Evolutionary conservation across 2,797 vertebrate species (phyloP).

Genomic region (Onychomys leucogaster): DNA sequence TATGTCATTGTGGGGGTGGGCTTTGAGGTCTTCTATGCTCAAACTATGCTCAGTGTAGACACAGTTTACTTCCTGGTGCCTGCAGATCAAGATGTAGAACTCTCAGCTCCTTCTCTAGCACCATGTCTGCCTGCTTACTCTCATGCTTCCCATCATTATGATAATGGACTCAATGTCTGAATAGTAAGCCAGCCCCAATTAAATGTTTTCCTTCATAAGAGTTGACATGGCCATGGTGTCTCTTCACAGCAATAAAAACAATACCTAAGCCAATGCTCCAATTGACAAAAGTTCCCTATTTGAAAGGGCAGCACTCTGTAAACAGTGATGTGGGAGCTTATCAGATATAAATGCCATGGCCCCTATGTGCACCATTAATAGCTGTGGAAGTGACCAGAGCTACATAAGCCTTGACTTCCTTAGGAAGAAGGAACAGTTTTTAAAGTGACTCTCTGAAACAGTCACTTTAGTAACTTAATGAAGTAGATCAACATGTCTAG

Average conservation of each 20-base stretch:
- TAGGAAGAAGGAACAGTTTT: neutral
- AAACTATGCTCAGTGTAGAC: neutral
- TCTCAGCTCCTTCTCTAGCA: too few relatives aligned
- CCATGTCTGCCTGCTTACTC: too few relatives aligned
- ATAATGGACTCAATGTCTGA: neutral
- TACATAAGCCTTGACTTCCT: neutral
- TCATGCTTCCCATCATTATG: neutral
- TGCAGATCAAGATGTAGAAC: too few relatives aligned
- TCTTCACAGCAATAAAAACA: neutral
- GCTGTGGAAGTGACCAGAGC: neutral
- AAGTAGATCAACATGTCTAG: neutral
- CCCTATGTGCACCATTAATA: neutral
- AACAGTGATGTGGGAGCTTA: constrained; percentile 23
- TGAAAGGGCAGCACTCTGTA: constrained; percentile 25
- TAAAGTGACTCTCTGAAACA: neutral
- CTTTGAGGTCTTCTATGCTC: neutral
- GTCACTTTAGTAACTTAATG: neutral
- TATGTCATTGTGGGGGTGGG: neutral
- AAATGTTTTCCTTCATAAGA: neutral
- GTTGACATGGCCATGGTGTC: neutral
- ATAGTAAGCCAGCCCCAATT: neutral
- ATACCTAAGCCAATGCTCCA: neutral
- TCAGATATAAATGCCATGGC: neutral
- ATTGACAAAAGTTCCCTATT: constrained; percentile 40
- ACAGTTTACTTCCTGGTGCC: too few relatives aligned